Percentiles rank a stretch among this genome's conserved stretches.
Evolutionary conservation across 2,797 vertebrate genomes (phyloP).

Genomic region (Threskiornis aethiopicus): DNA sequence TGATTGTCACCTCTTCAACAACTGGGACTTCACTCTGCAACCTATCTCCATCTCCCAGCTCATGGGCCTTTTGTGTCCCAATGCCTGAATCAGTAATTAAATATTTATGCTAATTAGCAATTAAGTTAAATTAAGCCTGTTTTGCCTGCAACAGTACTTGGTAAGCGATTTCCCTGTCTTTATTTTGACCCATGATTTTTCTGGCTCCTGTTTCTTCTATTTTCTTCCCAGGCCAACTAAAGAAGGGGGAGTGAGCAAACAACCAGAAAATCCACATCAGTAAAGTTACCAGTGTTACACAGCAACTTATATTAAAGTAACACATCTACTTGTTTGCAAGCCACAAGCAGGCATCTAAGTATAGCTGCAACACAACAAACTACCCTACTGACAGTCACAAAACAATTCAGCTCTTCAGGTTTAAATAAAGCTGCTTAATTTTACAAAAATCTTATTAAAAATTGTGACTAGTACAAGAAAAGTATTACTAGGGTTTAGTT

Average conservation of each 20-base stretch:
- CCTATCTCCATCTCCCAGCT: no score
- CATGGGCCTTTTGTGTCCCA: not conserved
- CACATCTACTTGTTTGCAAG: not conserved
- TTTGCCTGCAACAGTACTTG: not conserved
- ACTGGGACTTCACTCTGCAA: no score
- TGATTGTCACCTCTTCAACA: no score
- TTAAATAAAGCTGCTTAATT: not conserved
- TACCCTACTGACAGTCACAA: not conserved
- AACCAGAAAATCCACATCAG: not conserved
- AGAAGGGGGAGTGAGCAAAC: rapidly evolving
- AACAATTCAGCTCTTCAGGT: not conserved
- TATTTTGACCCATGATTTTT: not conserved
- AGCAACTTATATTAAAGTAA: not conserved
- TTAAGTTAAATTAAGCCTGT: not conserved
- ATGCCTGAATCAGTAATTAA: not conserved
- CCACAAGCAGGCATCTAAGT: not conserved
- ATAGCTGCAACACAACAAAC: not conserved
- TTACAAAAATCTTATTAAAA: not conserved
- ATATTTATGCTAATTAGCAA: not conserved
- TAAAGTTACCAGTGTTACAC: not conserved
- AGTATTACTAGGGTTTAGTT: not conserved
- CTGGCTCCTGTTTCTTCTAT: not conserved
- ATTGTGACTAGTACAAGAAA: not conserved
- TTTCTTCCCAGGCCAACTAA: not conserved
- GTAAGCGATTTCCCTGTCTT: not conserved